Evolutionary conservation across 2,797 vertebrate genomes (phyloP).

Genomic region (Danionella dracula): DNA sequence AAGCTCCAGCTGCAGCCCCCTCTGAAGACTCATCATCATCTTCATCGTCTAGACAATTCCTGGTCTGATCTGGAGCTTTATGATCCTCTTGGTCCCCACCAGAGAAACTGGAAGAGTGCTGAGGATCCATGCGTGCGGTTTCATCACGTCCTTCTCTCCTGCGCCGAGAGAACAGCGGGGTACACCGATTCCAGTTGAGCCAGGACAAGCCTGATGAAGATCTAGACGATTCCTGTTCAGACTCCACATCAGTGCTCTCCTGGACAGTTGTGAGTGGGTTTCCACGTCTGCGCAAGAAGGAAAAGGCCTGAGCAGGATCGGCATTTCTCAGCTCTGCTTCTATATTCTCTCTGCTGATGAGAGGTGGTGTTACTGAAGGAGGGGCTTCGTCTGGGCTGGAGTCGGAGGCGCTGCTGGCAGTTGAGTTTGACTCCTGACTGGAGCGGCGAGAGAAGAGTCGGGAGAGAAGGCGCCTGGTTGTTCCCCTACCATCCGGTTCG

Average conservation of each 20-base stretch:
- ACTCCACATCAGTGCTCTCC: conserved; percentile 63
- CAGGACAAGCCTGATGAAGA: conserved; percentile 70
- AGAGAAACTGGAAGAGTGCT: conserved; percentile 29
- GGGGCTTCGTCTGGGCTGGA: conserved; percentile 54
- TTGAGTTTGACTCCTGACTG: conserved; percentile 80
- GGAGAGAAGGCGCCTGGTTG: conserved; percentile 85
- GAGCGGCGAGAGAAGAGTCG: conserved; percentile 90
- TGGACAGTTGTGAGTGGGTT: conserved; percentile 74
- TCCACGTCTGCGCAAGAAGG: conserved; percentile 70
- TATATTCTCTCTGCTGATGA: conserved; percentile 52
- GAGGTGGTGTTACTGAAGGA: conserved; percentile 51
- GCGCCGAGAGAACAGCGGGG: conserved; percentile 87
- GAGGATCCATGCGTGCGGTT: conserved; percentile 62
- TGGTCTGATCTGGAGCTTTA: conserved; percentile 61
- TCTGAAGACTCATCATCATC: conserved; percentile 62
- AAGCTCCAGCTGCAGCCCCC: conserved; percentile 53
- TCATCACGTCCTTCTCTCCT: conserved; percentile 82
- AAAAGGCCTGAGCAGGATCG: conserved; percentile 73
- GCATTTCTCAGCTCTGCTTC: conserved; percentile 61
- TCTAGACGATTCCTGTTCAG: conserved; percentile 61
- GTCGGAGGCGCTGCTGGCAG: conserved; percentile 30
- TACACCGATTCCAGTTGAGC: conserved; percentile 87
- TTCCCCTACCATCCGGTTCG: conserved; percentile 78
- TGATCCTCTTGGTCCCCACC: conserved; percentile 51
- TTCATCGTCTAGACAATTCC: conserved; percentile 55